phyloP scores from a whole-genome alignment of 2,113 vertebrate species.

The Barnardius zonarius region DNA sequence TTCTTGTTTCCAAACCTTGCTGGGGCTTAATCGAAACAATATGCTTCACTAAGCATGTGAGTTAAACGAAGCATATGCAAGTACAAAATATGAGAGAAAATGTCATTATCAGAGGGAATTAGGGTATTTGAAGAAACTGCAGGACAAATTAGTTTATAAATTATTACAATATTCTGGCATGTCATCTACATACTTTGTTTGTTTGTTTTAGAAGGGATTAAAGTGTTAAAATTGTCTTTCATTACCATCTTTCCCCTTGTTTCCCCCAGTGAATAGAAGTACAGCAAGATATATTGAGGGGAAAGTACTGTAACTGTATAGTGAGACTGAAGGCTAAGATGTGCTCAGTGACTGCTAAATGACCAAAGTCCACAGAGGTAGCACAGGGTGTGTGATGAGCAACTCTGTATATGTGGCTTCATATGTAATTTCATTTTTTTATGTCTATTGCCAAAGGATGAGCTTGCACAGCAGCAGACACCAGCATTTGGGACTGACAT shows the following conservation, averaged over 20 bases:
- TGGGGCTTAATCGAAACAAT: constrained; percentile 65
- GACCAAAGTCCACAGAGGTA: neutral
- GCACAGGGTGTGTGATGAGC: neutral
- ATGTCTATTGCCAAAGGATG: neutral
- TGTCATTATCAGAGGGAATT: neutral
- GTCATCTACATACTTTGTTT: neutral
- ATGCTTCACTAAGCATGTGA: constrained; percentile 23
- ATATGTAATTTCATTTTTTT: neutral
- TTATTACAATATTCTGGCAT: neutral
- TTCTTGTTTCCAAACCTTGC: constrained; percentile 44
- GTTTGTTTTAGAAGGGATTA: neutral
- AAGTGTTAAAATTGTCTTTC: neutral
- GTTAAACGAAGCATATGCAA: constrained; percentile 9
- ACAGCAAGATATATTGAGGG: neutral
- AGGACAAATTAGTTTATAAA: neutral
- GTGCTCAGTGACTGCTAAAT: neutral
- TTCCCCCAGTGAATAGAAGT: neutral
- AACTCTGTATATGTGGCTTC: neutral
- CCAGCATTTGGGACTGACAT: neutral
- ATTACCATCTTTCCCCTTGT: neutral
- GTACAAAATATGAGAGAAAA: constrained; percentile 27
- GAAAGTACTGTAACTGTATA: neutral
- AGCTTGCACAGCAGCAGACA: neutral
- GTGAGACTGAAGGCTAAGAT: neutral
- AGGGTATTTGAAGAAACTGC: constrained; percentile 2